Evolutionary conservation across 2,113 vertebrate genomes (phyloP).

Genomic region (Neomonachus schauinslandi): DNA sequence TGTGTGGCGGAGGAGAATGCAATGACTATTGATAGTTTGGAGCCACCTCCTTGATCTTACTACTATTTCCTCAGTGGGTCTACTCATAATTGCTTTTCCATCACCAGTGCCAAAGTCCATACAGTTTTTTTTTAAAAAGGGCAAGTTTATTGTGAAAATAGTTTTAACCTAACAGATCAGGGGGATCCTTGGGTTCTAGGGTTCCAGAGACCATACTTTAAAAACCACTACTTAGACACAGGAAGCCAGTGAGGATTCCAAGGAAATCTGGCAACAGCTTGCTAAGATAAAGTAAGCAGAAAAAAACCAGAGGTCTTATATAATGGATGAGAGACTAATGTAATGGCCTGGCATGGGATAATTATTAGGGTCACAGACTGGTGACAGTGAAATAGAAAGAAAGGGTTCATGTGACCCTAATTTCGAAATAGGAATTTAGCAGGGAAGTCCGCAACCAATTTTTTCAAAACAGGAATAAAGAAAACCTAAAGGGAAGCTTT

Average conservation of each 20-base stretch:
- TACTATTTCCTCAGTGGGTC: not conserved
- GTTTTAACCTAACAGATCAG: not conserved
- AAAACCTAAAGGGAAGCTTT: constrained; percentile 35
- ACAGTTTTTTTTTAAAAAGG: not conserved
- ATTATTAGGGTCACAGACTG: not conserved
- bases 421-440: not conserved
- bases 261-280: not conserved
- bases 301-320: not conserved
- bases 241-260: not conserved
- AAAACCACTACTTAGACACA: not conserved
- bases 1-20: not conserved
- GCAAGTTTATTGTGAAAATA: not conserved
- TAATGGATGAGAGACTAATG: not conserved
- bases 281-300: not conserved
- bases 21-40: not conserved
- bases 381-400: not conserved
- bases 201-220: not conserved
- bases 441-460: not conserved
- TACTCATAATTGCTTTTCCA: not conserved
- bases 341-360: not conserved
- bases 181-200: not conserved
- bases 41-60: not conserved
- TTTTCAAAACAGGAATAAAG: not conserved
- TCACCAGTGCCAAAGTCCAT: not conserved
- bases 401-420: not conserved